Evolutionary conservation across 2,113 vertebrate species (phyloP), one percentile per base, ranked within the genome.

Genomic region (Phrynosoma blainvillii): DNA sequence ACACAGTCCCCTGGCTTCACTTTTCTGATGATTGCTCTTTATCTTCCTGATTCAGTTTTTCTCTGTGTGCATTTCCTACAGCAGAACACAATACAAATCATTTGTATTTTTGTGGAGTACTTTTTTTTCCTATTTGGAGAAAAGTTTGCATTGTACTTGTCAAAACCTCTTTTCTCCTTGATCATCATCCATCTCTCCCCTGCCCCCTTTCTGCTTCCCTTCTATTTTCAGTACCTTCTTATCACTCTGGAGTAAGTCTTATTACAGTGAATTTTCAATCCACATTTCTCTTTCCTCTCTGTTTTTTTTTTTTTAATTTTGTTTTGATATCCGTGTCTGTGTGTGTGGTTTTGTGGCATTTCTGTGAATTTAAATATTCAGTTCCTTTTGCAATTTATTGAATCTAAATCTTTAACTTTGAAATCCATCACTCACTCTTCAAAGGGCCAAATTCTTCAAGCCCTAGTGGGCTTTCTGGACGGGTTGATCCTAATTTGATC

Each of bases 261-360:
- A 66, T 81, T 77, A 74, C 52, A 85, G 71, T 23, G 1, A 5
- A 20, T 82, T 85, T 3, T 85, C 91, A 84, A 76, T 77, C n/a
- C 16, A n/a, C 5, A 9, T 70, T 86, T 89, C 62, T 85, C 12
- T 87, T 84, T 56, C 74, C 2, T 27, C 21, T 11, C 12, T 78
- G 23, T 74, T 74, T 36, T 32, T 23, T 23, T 54, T 71, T 12
- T 4, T 62, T 90, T 88, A 47, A 82, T 9, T 21, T 47, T 47
- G 47, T 47, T 5, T 47, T 5, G 5, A 5, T 7, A 47, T 10
- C 11, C 30, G n/a, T 36, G 16, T 40, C 16, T 21, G 70, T n/a
- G n/a, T 71, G 14, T 59, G 2, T 3, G 23, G 1, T 73, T 70
- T 30, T 30, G 71, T 32, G 62, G n/a, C 32, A 62, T 54, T 30